Evolutionary conservation across 2,888 invertebrate species (phyloP).

Genomic region (Amitus sp.): DNA sequence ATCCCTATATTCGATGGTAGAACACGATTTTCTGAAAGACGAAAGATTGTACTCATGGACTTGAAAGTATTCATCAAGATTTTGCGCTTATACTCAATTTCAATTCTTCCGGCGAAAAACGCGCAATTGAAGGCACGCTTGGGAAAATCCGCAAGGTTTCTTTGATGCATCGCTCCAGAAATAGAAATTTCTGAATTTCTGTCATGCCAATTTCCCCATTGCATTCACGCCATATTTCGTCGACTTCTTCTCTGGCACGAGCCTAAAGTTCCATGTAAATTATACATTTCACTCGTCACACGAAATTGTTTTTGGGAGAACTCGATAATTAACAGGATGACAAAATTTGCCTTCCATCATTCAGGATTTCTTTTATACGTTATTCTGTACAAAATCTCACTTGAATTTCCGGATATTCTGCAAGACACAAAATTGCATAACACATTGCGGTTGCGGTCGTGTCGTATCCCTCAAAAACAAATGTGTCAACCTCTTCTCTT

Average conservation of each 20-base stretch:
- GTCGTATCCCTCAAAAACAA: too few species aligned
- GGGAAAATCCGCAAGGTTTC: constrained; percentile 75
- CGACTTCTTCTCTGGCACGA: constrained; percentile 47
- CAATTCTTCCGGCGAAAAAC: constrained; percentile 70
- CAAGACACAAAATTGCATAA: neutral
- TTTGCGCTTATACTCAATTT: constrained; percentile 51
- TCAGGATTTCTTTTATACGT: too few species aligned
- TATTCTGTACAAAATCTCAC: neutral
- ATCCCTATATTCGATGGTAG: constrained; percentile 68
- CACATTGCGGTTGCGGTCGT: neutral
- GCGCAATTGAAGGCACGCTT: constrained; percentile 74
- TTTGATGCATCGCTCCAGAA: constrained; percentile 77
- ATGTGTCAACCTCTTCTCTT: too few species aligned
- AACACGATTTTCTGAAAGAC: constrained; percentile 61
- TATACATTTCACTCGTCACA: too few species aligned
- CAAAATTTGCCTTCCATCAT: too few species aligned
- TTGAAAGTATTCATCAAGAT: too few species aligned
- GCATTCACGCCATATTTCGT: constrained; percentile 67
- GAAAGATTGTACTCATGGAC: constrained; percentile 7
- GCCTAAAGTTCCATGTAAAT: too few species aligned
- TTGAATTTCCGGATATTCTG: constrained; percentile 1
- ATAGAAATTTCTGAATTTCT: constrained; percentile 73
- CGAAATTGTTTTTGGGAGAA: too few species aligned
- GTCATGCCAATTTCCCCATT: constrained; percentile 67
- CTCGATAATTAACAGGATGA: too few species aligned